A percentile compares a stretch with the other conserved stretches of the same genome.
Evolutionary conservation across 2,888 invertebrate genomes (phyloP).

Genomic region (Drosophila quinaria): DNA sequence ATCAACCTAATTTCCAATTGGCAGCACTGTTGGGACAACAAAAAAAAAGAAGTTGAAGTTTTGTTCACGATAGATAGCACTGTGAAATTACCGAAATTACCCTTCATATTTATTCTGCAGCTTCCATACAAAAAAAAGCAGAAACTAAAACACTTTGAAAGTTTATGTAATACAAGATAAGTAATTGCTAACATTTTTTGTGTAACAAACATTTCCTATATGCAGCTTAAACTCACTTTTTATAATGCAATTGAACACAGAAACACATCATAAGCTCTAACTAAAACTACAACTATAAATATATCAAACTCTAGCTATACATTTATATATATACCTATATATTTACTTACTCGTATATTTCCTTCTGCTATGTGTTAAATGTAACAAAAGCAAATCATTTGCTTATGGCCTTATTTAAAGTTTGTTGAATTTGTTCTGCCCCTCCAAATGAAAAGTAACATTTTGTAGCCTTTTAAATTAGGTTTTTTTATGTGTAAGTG

Average conservation of each 20-base stretch:
- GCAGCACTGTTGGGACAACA: background rate
- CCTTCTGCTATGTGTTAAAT: slow-evolving; percentile 54
- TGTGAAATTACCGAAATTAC: slow-evolving; percentile 7
- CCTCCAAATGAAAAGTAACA: slow-evolving; percentile 37
- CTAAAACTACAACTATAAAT: slow-evolving; percentile 38
- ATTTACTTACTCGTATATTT: slow-evolving; percentile 17
- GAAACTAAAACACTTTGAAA: slow-evolving; percentile 32
- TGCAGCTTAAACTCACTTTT: slow-evolving; percentile 62
- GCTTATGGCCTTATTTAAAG: slow-evolving; percentile 70
- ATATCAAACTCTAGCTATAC: slow-evolving; percentile 21
- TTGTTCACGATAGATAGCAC: slow-evolving; percentile 15
- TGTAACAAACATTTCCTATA: slow-evolving; percentile 50
- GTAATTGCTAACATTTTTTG: slow-evolving; percentile 17
- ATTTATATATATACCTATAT: slow-evolving; percentile 32
- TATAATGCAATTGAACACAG: slow-evolving; percentile 58
- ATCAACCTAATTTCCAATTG: too few relatives aligned
- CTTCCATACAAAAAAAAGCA: slow-evolving; percentile 51
- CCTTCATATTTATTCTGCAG: slow-evolving; percentile 53
- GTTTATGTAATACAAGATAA: slow-evolving; percentile 29
- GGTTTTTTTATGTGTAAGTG: slow-evolving; percentile 63
- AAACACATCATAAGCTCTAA: slow-evolving; percentile 45
- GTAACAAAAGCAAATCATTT: slow-evolving; percentile 57
- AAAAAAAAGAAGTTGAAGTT: background rate
- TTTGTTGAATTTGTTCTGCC: slow-evolving; percentile 67
- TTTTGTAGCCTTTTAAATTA: slow-evolving; percentile 67